Percentiles rank a stretch among this genome's conserved stretches.
Evolutionary conservation across 1,140 invertebrate species (phyloP).

Genomic region (Atta colombica): DNA sequence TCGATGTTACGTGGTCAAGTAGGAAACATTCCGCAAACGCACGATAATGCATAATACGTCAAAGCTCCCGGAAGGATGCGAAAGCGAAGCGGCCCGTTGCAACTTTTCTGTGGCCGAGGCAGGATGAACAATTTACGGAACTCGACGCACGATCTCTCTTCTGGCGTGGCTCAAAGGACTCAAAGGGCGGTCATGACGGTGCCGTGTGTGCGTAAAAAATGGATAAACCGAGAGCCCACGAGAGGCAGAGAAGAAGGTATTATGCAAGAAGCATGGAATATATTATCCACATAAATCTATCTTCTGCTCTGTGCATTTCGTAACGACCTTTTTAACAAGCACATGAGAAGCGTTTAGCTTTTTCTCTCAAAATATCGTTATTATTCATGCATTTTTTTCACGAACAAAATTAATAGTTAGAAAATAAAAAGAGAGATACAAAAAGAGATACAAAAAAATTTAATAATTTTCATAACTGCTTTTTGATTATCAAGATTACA

Average conservation of each 20-base stretch:
- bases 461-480: neutral
- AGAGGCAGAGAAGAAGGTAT: neutral
- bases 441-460: no score
- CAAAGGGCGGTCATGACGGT: constrained; percentile 33
- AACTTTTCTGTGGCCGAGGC: constrained; percentile 63
- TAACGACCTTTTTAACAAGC: constrained; percentile 40
- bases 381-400: neutral
- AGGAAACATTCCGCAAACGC: constrained; percentile 37
- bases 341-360: neutral
- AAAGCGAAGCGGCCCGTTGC: constrained; percentile 32
- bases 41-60: constrained; percentile 58
- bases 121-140: constrained; percentile 66
- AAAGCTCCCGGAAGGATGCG: constrained; percentile 50
- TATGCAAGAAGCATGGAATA: constrained; percentile 12
- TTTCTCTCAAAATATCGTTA: neutral
- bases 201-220: constrained; percentile 42
- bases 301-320: neutral
- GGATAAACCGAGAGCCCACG: constrained; percentile 4
- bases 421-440: neutral
- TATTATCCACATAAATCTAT: constrained; percentile 50
- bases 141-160: constrained; percentile 40
- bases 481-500: neutral
- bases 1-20: no score
- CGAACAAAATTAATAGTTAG: neutral
- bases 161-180: constrained; percentile 53